Evolutionary conservation across 1,140 invertebrate genomes (phyloP).

Genomic region (Harlomillsia oculata): DNA sequence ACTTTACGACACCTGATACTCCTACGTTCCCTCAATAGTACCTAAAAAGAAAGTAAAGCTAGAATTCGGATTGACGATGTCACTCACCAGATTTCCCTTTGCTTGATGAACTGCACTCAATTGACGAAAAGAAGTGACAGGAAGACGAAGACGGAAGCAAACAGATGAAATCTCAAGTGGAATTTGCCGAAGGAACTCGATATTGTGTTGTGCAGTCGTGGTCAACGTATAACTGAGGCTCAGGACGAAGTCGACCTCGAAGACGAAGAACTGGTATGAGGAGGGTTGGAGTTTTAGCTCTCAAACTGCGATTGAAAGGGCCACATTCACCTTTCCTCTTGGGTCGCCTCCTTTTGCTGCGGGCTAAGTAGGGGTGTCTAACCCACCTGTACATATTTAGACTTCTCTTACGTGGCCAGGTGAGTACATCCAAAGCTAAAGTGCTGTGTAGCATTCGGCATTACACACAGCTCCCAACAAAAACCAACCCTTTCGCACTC

Average conservation of each 20-base stretch:
- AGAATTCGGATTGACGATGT: too few species aligned
- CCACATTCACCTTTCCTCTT: constrained; percentile 6
- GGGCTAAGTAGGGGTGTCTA: background rate
- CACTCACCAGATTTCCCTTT: too few species aligned
- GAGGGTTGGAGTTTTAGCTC: background rate
- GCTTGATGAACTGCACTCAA: too few species aligned
- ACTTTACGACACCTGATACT: background rate
- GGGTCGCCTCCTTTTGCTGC: background rate
- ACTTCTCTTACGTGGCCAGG: too few species aligned
- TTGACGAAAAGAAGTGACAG: too few species aligned
- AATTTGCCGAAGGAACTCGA: background rate
- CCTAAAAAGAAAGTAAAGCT: too few species aligned
- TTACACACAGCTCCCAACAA: too few species aligned
- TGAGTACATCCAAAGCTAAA: too few species aligned
- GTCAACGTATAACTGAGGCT: background rate
- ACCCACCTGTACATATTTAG: background rate
- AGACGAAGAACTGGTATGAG: background rate
- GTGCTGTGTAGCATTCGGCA: too few species aligned
- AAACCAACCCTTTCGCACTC: too few species aligned
- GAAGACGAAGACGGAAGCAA: too few species aligned
- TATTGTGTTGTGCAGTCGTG: background rate
- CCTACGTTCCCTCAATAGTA: background rate
- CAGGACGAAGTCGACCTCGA: background rate
- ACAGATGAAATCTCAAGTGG: background rate
- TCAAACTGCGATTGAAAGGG: too few species aligned